Evolutionary conservation across 2,888 invertebrate species (phyloP).

Genomic region (Pachymerium ferrugineum): DNA sequence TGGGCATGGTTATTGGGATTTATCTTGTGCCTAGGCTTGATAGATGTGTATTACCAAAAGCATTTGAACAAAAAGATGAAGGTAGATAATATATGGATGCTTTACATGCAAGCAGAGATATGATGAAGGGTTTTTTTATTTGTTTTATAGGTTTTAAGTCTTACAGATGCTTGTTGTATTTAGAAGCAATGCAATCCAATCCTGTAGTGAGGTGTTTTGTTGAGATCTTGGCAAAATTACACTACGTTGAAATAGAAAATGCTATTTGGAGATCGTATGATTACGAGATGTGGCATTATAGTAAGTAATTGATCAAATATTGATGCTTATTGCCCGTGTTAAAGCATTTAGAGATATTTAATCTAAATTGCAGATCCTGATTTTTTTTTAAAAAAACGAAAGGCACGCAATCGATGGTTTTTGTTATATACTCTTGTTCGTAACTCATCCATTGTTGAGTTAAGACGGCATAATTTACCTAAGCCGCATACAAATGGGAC

Average conservation of each 20-base stretch:
- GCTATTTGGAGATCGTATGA: background rate
- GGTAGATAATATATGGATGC: background rate
- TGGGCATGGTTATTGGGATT: background rate
- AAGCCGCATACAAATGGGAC: background rate
- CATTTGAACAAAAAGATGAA: background rate
- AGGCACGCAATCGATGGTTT: background rate
- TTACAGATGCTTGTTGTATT: background rate
- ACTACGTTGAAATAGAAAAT: background rate
- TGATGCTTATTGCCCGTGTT: background rate
- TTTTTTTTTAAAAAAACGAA: background rate
- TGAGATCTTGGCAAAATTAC: background rate
- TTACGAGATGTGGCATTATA: background rate
- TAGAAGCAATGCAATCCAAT: constrained; percentile 2
- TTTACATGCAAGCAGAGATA: background rate
- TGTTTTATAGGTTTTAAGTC: background rate
- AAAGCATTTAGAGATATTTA: background rate
- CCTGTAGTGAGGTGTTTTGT: background rate
- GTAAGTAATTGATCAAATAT: background rate
- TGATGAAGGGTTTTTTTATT: too few relatives aligned
- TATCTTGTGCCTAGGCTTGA: background rate
- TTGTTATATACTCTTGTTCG: background rate
- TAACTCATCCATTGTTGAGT: background rate
- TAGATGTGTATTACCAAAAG: background rate
- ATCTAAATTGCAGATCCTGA: background rate
- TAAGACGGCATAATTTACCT: background rate